Evolutionary conservation across 1,140 invertebrate species (phyloP).

Genomic region (Oncopodura yosiiana): DNA sequence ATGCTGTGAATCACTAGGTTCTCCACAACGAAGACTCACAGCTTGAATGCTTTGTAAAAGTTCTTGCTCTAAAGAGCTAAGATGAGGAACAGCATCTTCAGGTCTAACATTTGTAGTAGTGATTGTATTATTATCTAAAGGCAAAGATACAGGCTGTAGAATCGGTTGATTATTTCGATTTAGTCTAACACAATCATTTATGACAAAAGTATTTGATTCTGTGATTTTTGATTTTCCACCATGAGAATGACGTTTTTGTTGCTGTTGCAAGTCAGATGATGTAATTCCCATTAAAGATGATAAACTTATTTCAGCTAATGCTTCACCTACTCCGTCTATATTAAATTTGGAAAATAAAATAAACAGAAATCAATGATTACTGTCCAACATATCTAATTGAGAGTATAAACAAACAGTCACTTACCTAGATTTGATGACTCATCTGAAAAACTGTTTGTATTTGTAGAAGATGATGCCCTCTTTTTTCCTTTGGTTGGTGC

Average conservation of each 20-base stretch:
- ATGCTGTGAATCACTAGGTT: slow-evolving; percentile 4
- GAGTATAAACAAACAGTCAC: too few relatives aligned
- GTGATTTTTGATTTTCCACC: too few relatives aligned
- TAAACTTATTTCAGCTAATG: slow-evolving; percentile 26
- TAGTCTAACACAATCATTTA: not conserved
- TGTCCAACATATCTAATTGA: too few relatives aligned
- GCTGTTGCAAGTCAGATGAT: not conserved
- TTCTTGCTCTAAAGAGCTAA: slow-evolving; percentile 25
- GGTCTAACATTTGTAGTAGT: not conserved
- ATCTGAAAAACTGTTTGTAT: not conserved
- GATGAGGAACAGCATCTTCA: not conserved
- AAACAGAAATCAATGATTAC: too few relatives aligned
- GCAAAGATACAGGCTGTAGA: not conserved
- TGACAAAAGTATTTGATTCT: not conserved
- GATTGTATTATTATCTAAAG: not conserved
- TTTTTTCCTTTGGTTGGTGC: slow-evolving; percentile 1
- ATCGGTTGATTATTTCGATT: not conserved
- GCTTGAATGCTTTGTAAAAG: slow-evolving; percentile 31
- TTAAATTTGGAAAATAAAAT: slow-evolving; percentile 7
- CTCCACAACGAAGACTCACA: slow-evolving; percentile 21
- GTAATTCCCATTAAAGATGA: slow-evolving; percentile 12
- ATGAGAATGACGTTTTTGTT: not conserved
- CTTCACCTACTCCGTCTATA: slow-evolving; percentile 21
- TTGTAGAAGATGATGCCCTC: not conserved
- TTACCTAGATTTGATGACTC: slow-evolving; percentile 1